Evolutionary conservation across 2,888 invertebrate species (phyloP), one percentile per base, ranked within the genome.

Genomic region (Dolichopus griseipennis): DNA sequence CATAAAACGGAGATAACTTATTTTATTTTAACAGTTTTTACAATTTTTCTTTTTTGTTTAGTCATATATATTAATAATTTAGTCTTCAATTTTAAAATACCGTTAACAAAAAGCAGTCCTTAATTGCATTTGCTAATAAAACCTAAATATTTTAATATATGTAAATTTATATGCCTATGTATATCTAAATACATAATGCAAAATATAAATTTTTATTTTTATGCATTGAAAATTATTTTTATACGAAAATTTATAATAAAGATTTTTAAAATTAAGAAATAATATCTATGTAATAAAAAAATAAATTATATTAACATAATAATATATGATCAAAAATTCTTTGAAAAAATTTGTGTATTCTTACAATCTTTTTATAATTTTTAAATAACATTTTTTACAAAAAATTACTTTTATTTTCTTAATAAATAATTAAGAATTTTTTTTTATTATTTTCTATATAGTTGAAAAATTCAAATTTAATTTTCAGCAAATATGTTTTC

Each of bases 301-400:
- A 37, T 37, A 27, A 27, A 27, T 27, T 27, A 27, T n/a, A n/a
- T n/a, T n/a, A 5, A 27, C 27, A 27, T 41, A 41, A 1, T n/a
- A n/a, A 41, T 41, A 7, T 12, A 41, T 41, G 15, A 41, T 41
- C 2, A 18, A 52, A 52, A 12, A 52, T 52, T 52, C 52, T 18
- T 52, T 52, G 9, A 52, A 52, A 12, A 52, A 52, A 52, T 52
- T 52, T 18, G 15, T 52, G 2, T 52, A 18, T 18, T 18, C 18
- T 18, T 18, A 15, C 15, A 3, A 10, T n/a, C 15, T 52, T 7
- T 52, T 52, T 18, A 4, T 15, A 18, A 52, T 12, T 18, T 18
- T 52, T 52, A 52, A 52, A 52, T 52, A 52, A 52, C 52, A 18
- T 52, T 52, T 52, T 37, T 52, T 18, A 52, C 52, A 52, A 52